Base-by-base conservation (phyloP, 2,797 vertebrate genomes). In the Manis pentadactyla region DNA sequence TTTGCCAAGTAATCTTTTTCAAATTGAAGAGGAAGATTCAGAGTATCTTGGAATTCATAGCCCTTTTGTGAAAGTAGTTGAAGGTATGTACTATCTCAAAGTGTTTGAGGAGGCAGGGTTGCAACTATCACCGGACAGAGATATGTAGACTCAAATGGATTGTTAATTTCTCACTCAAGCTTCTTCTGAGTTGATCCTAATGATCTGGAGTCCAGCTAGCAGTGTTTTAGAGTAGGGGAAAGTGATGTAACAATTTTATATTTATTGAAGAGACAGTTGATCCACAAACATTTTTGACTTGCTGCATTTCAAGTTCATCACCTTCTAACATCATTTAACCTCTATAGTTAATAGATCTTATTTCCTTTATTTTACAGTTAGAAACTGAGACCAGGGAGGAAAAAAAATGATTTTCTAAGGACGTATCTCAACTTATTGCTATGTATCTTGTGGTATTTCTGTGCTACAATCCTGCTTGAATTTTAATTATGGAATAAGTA, bases 401-500 rank as follows among this genome's bases (percentile, higher is more conserved):
- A 27, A 71, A 92, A 90, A 73, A 81, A 55, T 3, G 37, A 61
- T 73, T 81, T 82, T 92, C 68, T 68, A 34, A 93, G 55, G 27
- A 17, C 14, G 5, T 89, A 71, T 34, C 63, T 84, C 69, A 87
- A 53, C 31, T 94, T 29, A 73, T 77, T 90, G 37, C 55, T 92
- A 34, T 92, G 11, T 39, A 69, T 86, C 88, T 82, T 88, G 29
- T 64, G 13, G 34, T 78, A 57, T 87, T 89, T 94, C 77, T 97
- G 57, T 81, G 75, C 46, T 86, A 19, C 2, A 23, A 3, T 73
- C 63, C 19, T 78, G 39, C 3, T 75, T 46, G 90, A 71, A 94
- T 95, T 93, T 90, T 82, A 94, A 93, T 93, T 85, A 95, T 34
- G 75, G 88, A 75, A 23, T 96, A 90, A 89, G 23, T 74, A 71